Evolutionary conservation across 2,113 vertebrate species (phyloP), one percentile per base, ranked within the genome.

Genomic region (Hydrolagus affinis): DNA sequence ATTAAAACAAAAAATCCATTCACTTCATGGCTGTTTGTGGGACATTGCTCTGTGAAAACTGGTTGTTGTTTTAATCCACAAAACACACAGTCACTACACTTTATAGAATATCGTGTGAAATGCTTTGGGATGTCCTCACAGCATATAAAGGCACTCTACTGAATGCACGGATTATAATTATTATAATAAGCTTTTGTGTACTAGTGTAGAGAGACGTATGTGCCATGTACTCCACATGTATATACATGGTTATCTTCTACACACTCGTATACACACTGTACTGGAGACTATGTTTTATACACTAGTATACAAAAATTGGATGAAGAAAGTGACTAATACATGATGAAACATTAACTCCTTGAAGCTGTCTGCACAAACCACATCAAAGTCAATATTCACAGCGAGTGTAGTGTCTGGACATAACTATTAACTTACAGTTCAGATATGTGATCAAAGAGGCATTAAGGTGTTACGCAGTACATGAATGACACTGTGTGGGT

Each of bases 351-450:
- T 6, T 62, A 78, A 78, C 78, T 83, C 25, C 66, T 69, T 64
- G 74, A 77, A n/a, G 56, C 59, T 66, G 64, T 23, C 15, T 28
- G 17, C 10, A 21, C 76, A 62, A 62, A 80, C n/a, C 28, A 15
- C 76, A 44, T 44, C 44, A 80, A 66, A 66, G 17, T 68, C 21
- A 14, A 66, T 12, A 30, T 21, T 21, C 9, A 3, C 17, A 83
- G 2, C 30, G n/a, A 25, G 64, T 68, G 66, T 19, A 9, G 25
- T 83, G 10, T 11, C 64, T 17, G 9, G 25, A 83, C 25, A 66
- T 66, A 80, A 64, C 32, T 83, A 83, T 32, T 66, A 68, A 28
- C 32, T 83, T 66, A 68, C 60, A 66, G 62, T 83, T 83, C 15
- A 10, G 62, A 66, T 66, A 83, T 83, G 64, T 83, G 60, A 83